These are phyloP conservation scores for rabbit (Oryctolagus cuniculus) DNA, from an alignment of 2,113 vertebrate genomes.

Conservation along the genomic window mOryCun1.1 NC_091436.1:105934501-105935000, in stretches of 20 bases:
- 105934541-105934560: neutral
- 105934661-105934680: conserved; percentile 4
- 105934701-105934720: neutral
- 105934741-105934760: neutral
- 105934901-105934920: neutral
- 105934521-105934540: neutral
- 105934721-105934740: neutral
- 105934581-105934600: neutral
- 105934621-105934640: neutral
- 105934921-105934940: neutral
- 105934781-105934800: neutral
- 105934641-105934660: neutral
- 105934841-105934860: neutral
- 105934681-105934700: neutral
- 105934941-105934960: neutral
- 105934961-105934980: neutral
- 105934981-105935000: fast-evolving
- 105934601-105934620: neutral
- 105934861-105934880: neutral
- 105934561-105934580: neutral
- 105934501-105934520: neutral
- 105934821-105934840: neutral
- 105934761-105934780: neutral
- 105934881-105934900: neutral
- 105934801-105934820: neutral